phyloP scores from a whole-genome alignment of 2,113 vertebrate genomes.

The Cryptotis parvus region DNA sequence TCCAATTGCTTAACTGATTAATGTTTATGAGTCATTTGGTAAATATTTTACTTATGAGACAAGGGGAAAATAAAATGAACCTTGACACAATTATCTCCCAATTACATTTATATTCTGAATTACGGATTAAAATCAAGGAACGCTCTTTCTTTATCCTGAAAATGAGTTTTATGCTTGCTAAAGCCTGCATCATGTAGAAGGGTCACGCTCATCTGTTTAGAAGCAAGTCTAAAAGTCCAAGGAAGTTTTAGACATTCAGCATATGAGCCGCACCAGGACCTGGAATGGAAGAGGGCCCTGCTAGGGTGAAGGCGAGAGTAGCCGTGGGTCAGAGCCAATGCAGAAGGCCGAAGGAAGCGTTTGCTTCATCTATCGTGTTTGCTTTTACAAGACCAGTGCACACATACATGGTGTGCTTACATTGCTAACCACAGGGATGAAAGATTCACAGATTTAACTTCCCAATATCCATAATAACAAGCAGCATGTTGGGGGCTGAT shows the following conservation, averaged over 20 bases:
- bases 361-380: not conserved
- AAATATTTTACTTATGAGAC: slow-evolving; percentile 45
- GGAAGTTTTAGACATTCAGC: no score
- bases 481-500: not conserved
- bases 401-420: no score
- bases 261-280: no score
- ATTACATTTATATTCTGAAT: slow-evolving; percentile 23
- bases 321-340: not conserved
- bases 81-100: not conserved
- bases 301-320: not conserved
- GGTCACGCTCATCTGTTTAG: not conserved
- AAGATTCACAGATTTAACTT: not conserved
- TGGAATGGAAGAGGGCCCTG: not conserved
- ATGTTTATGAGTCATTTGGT: slow-evolving; percentile 21
- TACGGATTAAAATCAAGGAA: not conserved
- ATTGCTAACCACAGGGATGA: not conserved
- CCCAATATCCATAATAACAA: not conserved
- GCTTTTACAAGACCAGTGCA: not conserved
- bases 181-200: not conserved
- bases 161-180: not conserved
- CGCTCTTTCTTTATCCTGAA: not conserved
- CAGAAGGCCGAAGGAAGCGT: not conserved
- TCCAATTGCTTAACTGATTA: slow-evolving; percentile 12
- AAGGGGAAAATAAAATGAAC: slow-evolving; percentile 29
- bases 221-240: not conserved